Evolutionary conservation across 2,888 invertebrate species (phyloP), one percentile per base, ranked within the genome.

Genomic region (Caenorhabditis uteleia): DNA sequence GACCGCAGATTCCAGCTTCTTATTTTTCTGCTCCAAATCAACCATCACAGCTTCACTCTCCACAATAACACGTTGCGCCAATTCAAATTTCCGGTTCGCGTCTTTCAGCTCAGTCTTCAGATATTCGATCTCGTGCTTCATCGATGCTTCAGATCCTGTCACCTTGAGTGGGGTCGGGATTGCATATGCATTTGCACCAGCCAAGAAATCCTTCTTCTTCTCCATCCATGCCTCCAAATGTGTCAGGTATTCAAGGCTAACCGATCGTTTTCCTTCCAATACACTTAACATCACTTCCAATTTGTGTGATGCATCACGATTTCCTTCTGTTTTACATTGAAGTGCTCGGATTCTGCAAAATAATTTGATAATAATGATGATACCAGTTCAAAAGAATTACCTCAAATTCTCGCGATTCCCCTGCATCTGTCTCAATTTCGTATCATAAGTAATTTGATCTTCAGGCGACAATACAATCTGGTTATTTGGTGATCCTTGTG

Each of bases 211-310:
- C 20, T 61, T 66, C 53, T 77, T 77, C 25, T 69, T 55, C 26
- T 68, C 62, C 18, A 77, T 74, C 77, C 77, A 77, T 31, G 26
- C 58, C 53, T 77, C 75, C 43, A 77, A 59, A 54, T 75, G 70
- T 48, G 53, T 56, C 42, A 77, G 53, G 49, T 77, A 77, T 26
- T 75, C 77, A 8, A 77, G 64, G 27, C 61, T 57, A 27, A 77
- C 72, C 18, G 69, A 61, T 29, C 75, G 51, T 27, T 68, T 43
- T 14, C 72, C 72, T 47, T 77, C 77, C 12, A 77, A 53, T n/a
- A 77, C 75, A 18, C 62, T 68, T 25, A 76, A 48, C 76, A 76
- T 76, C 34, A 70, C 68, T 44, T 73, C 73, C 20, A 73, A 34
- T 33, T 73, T 73, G 25, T 54, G 49, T 8, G 73, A 70, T 18